phyloP scores from a whole-genome alignment of 2,888 invertebrate species.

The Philereme vetulata region DNA sequence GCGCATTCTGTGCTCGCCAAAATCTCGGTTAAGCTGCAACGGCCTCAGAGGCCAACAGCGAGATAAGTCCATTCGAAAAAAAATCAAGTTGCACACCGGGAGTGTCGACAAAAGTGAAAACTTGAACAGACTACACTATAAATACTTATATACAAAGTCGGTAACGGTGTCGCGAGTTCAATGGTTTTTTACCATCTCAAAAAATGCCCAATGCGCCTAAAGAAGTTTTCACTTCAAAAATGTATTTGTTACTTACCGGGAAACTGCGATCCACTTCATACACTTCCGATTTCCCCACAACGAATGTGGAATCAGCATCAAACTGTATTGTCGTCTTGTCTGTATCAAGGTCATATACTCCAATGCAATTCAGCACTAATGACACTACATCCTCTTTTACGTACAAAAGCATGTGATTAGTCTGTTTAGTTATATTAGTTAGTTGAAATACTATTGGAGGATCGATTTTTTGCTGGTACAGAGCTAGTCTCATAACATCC shows the following conservation, averaged over 20 bases:
- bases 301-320: conserved; percentile 20
- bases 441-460: conserved; percentile 2
- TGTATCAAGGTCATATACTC: conserved; percentile 1
- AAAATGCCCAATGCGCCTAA: no score
- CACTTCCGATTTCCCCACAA: conserved; percentile 29
- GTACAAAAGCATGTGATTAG: conserved; percentile 44
- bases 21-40: no score
- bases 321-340: conserved; percentile 19
- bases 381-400: conserved; percentile 38
- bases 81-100: no score
- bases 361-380: conserved; percentile 42
- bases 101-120: no score
- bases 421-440: conserved; percentile 27
- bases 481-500: conserved; percentile 8
- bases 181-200: no score
- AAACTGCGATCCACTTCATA: conserved; percentile 16
- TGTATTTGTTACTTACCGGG: conserved; percentile 23
- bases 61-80: no score
- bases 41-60: no score
- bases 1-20: no score
- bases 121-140: no score
- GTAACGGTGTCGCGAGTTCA: no score
- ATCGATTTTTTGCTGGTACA: conserved; percentile 11
- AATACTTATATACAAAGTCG: no score
- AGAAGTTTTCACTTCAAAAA: no score